Conservation (phyloP, 2,113 vertebrate species). For the Morphnarchus princeps region DNA sequence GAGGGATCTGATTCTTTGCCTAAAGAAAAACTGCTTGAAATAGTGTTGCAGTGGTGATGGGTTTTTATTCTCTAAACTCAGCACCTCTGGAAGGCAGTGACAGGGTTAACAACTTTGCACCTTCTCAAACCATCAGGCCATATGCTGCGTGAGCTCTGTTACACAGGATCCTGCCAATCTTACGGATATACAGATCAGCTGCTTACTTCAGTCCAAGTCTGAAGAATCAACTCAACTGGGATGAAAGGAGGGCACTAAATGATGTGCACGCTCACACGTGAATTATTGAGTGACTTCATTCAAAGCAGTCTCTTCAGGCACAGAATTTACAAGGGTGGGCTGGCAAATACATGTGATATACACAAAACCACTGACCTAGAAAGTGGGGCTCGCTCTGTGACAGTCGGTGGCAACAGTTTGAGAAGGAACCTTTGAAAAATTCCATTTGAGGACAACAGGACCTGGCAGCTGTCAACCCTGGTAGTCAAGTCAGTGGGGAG, state of each 20-base stretch:
- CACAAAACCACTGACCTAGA: not conserved
- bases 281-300: not conserved
- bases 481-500: slow-evolving; percentile 20
- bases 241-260: not conserved
- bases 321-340: not conserved
- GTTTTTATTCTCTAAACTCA: not conserved
- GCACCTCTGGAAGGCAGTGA: not conserved
- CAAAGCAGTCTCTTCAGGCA: not conserved
- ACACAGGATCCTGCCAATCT: not conserved
- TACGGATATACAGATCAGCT: not conserved
- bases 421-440: slow-evolving; percentile 25
- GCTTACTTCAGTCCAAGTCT: not conserved
- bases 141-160: not conserved
- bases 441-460: slow-evolving; percentile 25
- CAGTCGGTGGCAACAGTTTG: not conserved
- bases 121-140: not conserved
- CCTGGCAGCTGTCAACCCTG: slow-evolving; percentile 34
- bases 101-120: not conserved
- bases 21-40: not conserved
- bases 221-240: not conserved
- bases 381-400: rapidly evolving
- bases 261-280: rapidly evolving
- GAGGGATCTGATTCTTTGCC: rapidly evolving
- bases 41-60: rapidly evolving
- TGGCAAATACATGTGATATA: not conserved